Evolutionary conservation across 2,888 invertebrate species (phyloP), one percentile per base, ranked within the genome.

Genomic region (Lapara coniferarum): DNA sequence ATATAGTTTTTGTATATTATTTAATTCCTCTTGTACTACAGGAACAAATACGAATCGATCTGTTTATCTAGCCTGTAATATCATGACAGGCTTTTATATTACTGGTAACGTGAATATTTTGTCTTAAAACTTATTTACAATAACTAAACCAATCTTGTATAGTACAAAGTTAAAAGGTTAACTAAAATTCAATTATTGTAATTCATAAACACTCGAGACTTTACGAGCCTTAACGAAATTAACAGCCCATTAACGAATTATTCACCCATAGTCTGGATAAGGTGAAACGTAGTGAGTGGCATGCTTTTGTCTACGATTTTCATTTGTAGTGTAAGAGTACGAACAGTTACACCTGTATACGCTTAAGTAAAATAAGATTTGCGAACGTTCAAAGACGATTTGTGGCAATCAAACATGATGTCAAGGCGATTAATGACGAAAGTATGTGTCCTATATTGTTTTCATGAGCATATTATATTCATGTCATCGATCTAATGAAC

Each of bases 211-310:
- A 79, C 81, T 82, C 78, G 77, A 78, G 76, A 78, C 75, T 77
- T 77, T 83, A 84, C 79, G 80, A 81, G 78, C 78, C 78, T 76
- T 77, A 37, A 66, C 66, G 37, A 81, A 78, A 80, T 84, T 83
- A 84, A 85, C 84, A 80, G 81, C 75, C 82, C 80, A 81, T 82
- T 81, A 85, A 82, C 79, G 78, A 84, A 83, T 83, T 81, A 80
- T 77, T 77, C 81, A 77, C 71, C 68, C 58, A 57, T 58, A 58
- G 37, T 51, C 57, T 73, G 74, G 72, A 53, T 52, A 53, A 66
- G 30, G 66, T 63, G 59, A 63, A 63, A 63, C 19, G 49, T 63
- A 37, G 53, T 52, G 25, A 66, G 37, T 19, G 52, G 14, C 53
- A 51, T 52, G 66, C 66, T 30, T 66, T 63, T 63, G 63, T 46